Evolutionary conservation across 2,888 invertebrate genomes (phyloP).

Genomic region (Ormyrus thymus): DNA sequence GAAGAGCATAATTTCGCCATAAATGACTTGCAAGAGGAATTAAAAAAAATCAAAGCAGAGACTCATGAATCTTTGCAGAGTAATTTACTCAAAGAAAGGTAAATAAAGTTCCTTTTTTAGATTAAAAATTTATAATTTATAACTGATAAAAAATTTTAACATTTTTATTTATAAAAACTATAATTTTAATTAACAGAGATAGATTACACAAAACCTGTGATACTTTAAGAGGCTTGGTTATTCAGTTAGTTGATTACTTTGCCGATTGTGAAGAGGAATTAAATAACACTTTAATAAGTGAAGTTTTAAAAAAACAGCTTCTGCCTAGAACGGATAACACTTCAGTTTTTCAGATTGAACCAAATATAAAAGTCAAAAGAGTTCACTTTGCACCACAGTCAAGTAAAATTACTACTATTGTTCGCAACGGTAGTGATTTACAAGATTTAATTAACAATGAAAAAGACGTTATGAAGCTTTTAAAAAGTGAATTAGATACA

Average conservation of each 20-base stretch:
- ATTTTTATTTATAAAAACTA: constrained; percentile 12
- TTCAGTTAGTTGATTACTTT: constrained; percentile 84
- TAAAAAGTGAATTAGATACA: constrained; percentile 81
- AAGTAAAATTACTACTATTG: constrained; percentile 76
- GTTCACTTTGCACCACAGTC: constrained; percentile 84
- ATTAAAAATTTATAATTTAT: background rate
- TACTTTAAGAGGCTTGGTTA: constrained; percentile 81
- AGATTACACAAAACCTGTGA: constrained; percentile 81
- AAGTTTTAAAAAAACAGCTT: constrained; percentile 76
- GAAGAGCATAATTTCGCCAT: constrained; percentile 65
- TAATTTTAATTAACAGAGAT: constrained; percentile 76
- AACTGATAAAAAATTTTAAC: background rate
- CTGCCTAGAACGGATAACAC: constrained; percentile 58
- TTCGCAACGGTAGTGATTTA: constrained; percentile 80
- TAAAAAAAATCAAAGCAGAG: constrained; percentile 58
- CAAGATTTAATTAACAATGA: constrained; percentile 76
- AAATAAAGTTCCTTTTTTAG: constrained; percentile 42
- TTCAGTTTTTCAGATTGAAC: constrained; percentile 36
- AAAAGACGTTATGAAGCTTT: constrained; percentile 77
- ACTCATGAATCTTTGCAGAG: constrained; percentile 53
- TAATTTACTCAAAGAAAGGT: constrained; percentile 80
- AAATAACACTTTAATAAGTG: constrained; percentile 84
- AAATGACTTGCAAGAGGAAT: constrained; percentile 65
- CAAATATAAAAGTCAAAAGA: constrained; percentile 73
- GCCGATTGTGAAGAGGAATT: constrained; percentile 86